Evolutionary conservation across 1,140 invertebrate genomes (phyloP).

Genomic region (Meloidogyne chitwoodi): DNA sequence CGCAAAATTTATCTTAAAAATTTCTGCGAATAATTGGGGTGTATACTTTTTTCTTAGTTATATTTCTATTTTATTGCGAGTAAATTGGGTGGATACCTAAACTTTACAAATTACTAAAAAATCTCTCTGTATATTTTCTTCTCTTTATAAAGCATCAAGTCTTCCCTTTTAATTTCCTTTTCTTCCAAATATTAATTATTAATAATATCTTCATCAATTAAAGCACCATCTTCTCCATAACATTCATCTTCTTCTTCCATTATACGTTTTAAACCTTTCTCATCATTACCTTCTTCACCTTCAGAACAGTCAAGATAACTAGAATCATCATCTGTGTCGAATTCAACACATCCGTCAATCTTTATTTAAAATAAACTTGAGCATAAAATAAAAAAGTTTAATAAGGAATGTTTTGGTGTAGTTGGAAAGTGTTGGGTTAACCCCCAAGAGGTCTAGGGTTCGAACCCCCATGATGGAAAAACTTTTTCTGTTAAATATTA

Average conservation of each 20-base stretch:
- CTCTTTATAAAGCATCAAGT: no score
- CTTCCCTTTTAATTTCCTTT: neutral
- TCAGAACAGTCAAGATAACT: slow-evolving; percentile 13
- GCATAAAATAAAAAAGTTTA: neutral
- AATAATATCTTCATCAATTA: neutral
- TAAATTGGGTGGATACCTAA: no score
- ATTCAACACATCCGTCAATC: slow-evolving; percentile 16
- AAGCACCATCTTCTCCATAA: slow-evolving; percentile 12
- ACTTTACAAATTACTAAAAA: no score
- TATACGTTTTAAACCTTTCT: slow-evolving; percentile 1
- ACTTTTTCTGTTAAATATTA: neutral
- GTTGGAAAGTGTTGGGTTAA: neutral
- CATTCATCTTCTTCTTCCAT: slow-evolving; percentile 14
- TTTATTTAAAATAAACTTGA: no score
- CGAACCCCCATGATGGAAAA: no score
- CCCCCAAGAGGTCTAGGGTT: neutral
- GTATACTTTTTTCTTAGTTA: no score
- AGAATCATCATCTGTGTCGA: slow-evolving; percentile 5
- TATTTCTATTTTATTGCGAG: no score
- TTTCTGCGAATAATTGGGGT: no score
- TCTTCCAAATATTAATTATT: neutral
- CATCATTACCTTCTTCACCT: neutral
- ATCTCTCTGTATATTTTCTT: no score
- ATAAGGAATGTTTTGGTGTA: neutral
- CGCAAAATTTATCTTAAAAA: no score